Base-by-base conservation (phyloP, 2,888 invertebrate species). In the Deroplatys truncata region DNA sequence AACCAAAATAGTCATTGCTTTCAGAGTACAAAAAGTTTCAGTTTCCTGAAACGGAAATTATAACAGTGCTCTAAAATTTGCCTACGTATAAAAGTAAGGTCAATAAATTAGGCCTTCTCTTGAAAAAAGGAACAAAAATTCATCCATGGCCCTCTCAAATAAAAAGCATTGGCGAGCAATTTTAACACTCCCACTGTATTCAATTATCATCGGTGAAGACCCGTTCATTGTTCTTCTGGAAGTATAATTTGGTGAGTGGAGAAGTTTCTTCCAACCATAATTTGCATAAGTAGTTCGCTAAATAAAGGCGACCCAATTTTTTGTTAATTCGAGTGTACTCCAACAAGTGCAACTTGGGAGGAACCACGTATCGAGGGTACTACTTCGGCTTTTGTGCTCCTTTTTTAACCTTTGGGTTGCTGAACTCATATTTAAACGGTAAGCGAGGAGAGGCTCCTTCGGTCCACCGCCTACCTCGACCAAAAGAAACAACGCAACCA, bases 361-460 rank as follows among this genome's bases (percentile, higher is more conserved):
- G 56, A 72, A 72, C 56, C 56, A 72, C 56, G 7, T 72, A 72
- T 72, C 56, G 20, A 7, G 43, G 56, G 56, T 72, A 72, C 25
- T 72, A 72, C 56, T 72, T 25, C 56, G 56, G 20, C 56, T 72
- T 72, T 72, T 72, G 56, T 72, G 7, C 56, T 72, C 56, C 56
- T 72, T 72, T 72, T 72, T 20, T 72, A 72, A 25, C 56, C 29
- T 20, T 15, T 29, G 31, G 84, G 84, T 84, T 28, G 35, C 20
- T 35, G 84, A 84, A 84, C 84, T 35, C 84, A 84, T 84, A 84
- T 84, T 84, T 84, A 84, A 84, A 84, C 84, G 35, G 84, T 84
- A 31, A 84, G 84, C 56, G 56, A 72, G 25, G 16, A 72, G 56
- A 72, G 56, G 20, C 20, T 72, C 56, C 20, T 29, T 25, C 25